Percentiles rank a stretch among this genome's conserved stretches.
Evolutionary conservation across 2,113 vertebrate species (phyloP).

Genomic region (Myocastor coypus): DNA sequence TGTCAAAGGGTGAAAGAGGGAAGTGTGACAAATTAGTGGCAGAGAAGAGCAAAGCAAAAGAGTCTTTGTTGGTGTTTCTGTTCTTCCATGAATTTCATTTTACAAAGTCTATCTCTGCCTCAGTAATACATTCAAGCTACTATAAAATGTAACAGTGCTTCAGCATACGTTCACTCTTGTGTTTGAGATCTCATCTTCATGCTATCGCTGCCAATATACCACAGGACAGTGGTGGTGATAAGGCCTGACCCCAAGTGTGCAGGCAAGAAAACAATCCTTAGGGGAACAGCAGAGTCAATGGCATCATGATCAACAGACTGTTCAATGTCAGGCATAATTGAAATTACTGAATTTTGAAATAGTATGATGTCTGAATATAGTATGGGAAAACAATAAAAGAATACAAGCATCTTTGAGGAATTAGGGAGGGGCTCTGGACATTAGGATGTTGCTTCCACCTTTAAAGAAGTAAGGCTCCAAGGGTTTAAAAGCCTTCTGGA

Average conservation of each 20-base stretch:
- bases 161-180: background rate
- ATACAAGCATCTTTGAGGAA: background rate
- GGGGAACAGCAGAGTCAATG: background rate
- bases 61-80: background rate
- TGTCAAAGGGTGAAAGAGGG: background rate
- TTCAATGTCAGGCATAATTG: background rate
- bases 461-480: background rate
- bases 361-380: background rate
- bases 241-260: background rate
- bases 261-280: background rate
- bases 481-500: background rate
- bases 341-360: background rate
- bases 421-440: background rate
- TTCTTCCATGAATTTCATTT: background rate
- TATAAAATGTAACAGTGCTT: background rate
- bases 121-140: background rate
- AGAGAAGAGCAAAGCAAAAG: background rate
- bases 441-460: background rate
- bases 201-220: background rate
- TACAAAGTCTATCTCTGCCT: background rate
- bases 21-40: background rate
- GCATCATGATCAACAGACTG: background rate
- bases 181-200: background rate
- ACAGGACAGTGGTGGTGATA: background rate
- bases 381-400: background rate